Conservation (phyloP, 2,797 vertebrate genomes). For the Sebastes steindachneri region DNA sequence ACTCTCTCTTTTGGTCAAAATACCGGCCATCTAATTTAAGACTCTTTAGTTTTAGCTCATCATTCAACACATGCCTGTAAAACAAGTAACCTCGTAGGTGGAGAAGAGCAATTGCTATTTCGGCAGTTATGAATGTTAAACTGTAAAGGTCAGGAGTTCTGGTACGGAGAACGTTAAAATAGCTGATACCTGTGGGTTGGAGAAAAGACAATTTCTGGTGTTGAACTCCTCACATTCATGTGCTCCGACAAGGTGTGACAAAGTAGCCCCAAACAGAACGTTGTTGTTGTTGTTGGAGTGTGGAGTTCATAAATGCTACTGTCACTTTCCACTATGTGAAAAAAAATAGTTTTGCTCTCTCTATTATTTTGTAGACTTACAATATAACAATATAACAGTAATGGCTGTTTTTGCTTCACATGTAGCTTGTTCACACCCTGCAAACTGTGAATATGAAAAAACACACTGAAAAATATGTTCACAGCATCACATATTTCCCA, state of each 20-base stretch:
- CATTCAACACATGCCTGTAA: neutral
- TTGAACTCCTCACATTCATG: constrained; percentile 1
- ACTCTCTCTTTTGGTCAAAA: constrained; percentile 18
- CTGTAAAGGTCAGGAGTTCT: neutral
- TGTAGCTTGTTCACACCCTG: constrained; percentile 37
- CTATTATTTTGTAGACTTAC: neutral
- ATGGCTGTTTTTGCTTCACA: constrained; percentile 24
- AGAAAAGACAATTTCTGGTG: neutral
- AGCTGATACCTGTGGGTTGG: neutral
- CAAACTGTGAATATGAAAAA: constrained; percentile 51
- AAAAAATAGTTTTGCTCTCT: neutral
- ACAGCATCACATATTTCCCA: constrained; percentile 15
- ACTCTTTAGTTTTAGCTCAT: neutral
- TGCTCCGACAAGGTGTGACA: constrained; percentile 14
- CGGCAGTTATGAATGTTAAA: neutral
- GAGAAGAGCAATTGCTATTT: neutral
- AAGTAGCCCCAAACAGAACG: constrained; percentile 8
- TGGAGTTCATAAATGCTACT: constrained; percentile 18
- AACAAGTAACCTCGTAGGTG: neutral
- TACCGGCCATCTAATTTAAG: constrained; percentile 9
- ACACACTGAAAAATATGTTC: constrained; percentile 37
- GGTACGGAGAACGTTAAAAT: neutral
- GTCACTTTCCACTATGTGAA: constrained; percentile 15
- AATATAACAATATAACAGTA: neutral
- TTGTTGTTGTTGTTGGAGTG: neutral